Base-by-base conservation (phyloP, 2,113 vertebrate species). In the Peucedramus taeniatus region DNA sequence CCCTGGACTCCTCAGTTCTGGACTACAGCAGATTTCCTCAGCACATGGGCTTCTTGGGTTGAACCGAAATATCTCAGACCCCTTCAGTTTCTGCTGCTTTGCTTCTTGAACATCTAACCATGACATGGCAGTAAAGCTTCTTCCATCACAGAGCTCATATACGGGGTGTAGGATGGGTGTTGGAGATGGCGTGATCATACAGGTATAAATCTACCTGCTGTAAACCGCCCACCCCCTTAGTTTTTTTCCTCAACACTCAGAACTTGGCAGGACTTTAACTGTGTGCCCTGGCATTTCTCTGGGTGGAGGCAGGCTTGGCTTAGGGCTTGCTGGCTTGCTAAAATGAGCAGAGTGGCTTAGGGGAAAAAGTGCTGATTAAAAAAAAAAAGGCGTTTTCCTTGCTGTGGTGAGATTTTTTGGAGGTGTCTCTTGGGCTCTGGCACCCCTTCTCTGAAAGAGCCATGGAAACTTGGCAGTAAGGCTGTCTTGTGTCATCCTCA, bases 381-480 rank as follows among this genome's bases (percentile, higher is more conserved):
- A 78, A 93, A 80, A 72, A 19, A 39, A 30, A 56, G n/a, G 42
- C 1, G 0, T 61, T 24, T 6, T 87, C 6, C 11, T 77, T 5
- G 3, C 45, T 51, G 49, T 4, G 3, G 77, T 26, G 79, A 83
- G 76, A 20, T 63, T 93, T 94, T 83, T 83, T 93, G 76, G 89
- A 92, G 83, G 80, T 92, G 60, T 82, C 30, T 81, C 30, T 66
- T 31, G 6, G 35, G 56, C 42, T 90, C 88, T 81, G 91, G 72
- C 59, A 92, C 42, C 75, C 35, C 33, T 85, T 44, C 28, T 83
- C 35, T 54, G 56, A 71, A 86, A 63, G 30, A 77, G 45, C 68
- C 81, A 39, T 81, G 56, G 83, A 88, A 93, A 90, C 68, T 86
- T 96, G 95, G 90, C 90, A 88, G 68, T n/a, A 68, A 72, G 79